These are phyloP conservation scores for Dynastes grantii DNA, from an alignment of 2,888 invertebrate genomes.

Conservation along the genomic window DNA sequence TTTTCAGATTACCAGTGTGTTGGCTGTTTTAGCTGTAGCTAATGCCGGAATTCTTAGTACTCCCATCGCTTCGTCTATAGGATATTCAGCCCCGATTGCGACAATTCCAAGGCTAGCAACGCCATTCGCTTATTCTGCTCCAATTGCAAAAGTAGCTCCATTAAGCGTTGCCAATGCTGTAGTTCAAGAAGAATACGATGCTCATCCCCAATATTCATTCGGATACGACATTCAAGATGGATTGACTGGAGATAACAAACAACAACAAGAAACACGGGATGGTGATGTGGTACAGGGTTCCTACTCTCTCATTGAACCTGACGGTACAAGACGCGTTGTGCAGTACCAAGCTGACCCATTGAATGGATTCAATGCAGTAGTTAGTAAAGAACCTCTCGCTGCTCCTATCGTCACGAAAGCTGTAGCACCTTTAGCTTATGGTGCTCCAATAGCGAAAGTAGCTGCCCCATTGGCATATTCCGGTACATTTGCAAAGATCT, in stretches of 20 bases:
- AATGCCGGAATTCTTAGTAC: constrained; percentile 56
- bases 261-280: constrained; percentile 72
- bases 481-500: constrained; percentile 47
- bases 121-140: constrained; percentile 47
- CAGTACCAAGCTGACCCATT: constrained; percentile 76
- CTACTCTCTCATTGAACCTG: constrained; percentile 73
- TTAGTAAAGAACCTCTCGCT: constrained; percentile 75
- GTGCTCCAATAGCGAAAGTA: constrained; percentile 60
- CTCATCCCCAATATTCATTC: constrained; percentile 74
- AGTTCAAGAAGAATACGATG: constrained; percentile 69
- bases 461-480: constrained; percentile 53
- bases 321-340: constrained; percentile 73
- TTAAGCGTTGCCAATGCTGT: constrained; percentile 62
- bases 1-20: constrained; percentile 61
- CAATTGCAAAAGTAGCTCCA: constrained; percentile 63
- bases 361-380: constrained; percentile 78
- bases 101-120: constrained; percentile 55
- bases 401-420: constrained; percentile 61
- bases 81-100: constrained; percentile 56
- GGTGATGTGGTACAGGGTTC: constrained; percentile 74
- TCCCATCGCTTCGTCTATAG: constrained; percentile 56
- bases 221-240: constrained; percentile 74
- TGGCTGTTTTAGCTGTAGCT: constrained; percentile 63
- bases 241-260: constrained; percentile 73
- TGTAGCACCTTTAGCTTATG: constrained; percentile 60